Percentiles rank a stretch among this genome's conserved stretches.
Evolutionary conservation across 2,113 vertebrate genomes (phyloP).

Genomic region (Amazona guildingii): DNA sequence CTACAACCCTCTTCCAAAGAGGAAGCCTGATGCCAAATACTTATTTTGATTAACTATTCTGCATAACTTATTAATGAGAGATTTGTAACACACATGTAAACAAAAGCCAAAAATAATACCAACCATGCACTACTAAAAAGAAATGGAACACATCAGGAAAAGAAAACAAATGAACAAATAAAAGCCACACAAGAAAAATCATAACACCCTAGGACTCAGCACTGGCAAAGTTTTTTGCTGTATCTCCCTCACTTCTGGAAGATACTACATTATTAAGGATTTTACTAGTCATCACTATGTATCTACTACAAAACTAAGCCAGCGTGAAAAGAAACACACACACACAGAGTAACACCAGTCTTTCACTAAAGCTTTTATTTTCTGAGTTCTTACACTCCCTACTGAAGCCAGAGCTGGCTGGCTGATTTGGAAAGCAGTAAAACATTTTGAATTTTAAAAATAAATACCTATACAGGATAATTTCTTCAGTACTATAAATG

Average conservation of each 20-base stretch:
- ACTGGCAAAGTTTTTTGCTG: background rate
- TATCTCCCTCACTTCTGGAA: slow-evolving; percentile 13
- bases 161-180: background rate
- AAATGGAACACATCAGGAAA: background rate
- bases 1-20: slow-evolving; percentile 9
- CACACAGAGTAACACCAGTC: background rate
- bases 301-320: background rate
- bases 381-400: background rate
- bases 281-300: slow-evolving; percentile 9
- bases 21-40: background rate
- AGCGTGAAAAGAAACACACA: background rate
- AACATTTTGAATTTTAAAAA: background rate
- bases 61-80: background rate
- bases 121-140: background rate
- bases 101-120: background rate
- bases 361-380: background rate
- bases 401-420: background rate
- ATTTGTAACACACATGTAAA: background rate
- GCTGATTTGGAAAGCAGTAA: background rate
- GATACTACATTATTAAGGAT: slow-evolving; percentile 14
- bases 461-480: background rate
- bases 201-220: background rate
- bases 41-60: slow-evolving; percentile 43
- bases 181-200: background rate
- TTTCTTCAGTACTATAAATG: background rate